phyloP scores from a whole-genome alignment of 2,888 invertebrate species.

The Belgica antarctica region DNA sequence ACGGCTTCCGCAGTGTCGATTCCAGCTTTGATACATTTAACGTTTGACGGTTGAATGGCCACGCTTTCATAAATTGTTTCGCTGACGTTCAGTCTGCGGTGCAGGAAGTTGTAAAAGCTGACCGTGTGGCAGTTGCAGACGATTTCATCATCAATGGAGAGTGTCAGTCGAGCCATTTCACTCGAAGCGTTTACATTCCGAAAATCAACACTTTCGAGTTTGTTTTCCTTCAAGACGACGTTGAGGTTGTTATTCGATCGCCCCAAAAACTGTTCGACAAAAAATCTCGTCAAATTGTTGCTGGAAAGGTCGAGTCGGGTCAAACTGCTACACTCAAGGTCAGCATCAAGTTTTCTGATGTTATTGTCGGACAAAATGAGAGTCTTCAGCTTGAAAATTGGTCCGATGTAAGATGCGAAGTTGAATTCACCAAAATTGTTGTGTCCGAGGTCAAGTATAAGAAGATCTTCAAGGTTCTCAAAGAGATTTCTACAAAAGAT shows the following conservation, averaged over 20 bases:
- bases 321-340: neutral
- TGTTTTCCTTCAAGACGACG: neutral
- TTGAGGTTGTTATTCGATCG: neutral
- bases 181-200: neutral
- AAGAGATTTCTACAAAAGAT: conserved; percentile 12
- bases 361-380: neutral
- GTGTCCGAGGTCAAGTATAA: neutral
- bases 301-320: neutral
- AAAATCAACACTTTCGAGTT: neutral
- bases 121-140: conserved; percentile 10
- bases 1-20: neutral
- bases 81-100: neutral
- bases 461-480: neutral
- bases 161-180: neutral
- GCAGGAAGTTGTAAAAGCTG: neutral
- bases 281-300: neutral
- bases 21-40: neutral
- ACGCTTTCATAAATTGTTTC: neutral
- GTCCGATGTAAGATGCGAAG: neutral
- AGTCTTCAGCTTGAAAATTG: neutral
- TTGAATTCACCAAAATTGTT: neutral
- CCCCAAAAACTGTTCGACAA: neutral
- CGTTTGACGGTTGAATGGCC: neutral
- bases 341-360: neutral
- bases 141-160: neutral